Percentiles rank a stretch among this genome's conserved stretches.
Conservation (phyloP, 2,888 invertebrate species). For the Synergus gifuensis region DNA sequence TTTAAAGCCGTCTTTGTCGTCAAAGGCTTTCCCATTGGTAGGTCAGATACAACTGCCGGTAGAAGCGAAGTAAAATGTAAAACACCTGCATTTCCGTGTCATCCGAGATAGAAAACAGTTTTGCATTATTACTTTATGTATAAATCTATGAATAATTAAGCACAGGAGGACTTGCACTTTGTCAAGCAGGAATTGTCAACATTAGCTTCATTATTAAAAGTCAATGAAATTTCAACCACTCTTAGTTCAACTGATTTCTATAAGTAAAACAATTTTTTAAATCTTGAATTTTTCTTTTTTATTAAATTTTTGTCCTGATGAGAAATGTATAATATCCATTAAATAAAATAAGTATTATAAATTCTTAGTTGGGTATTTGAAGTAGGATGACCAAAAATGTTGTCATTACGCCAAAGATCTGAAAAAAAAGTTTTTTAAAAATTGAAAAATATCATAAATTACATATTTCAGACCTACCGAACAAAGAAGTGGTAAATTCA, state of each 20-base stretch:
- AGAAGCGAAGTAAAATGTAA: neutral
- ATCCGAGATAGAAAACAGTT: neutral
- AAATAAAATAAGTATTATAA: neutral
- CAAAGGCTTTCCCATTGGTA: neutral
- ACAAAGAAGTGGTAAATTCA: slow-evolving; percentile 67
- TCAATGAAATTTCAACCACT: neutral
- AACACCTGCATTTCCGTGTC: slow-evolving; percentile 4
- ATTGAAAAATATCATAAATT: neutral
- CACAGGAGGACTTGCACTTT: neutral
- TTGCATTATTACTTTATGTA: too few species aligned
- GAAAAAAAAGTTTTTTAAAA: slow-evolving; percentile 45
- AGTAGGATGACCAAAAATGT: slow-evolving; percentile 73
- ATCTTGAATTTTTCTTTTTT: neutral
- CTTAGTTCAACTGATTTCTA: neutral
- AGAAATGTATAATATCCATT: too few species aligned
- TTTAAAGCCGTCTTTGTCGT: neutral
- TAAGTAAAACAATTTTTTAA: neutral
- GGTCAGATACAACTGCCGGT: neutral
- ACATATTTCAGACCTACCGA: slow-evolving; percentile 65
- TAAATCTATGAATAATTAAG: slow-evolving; percentile 1
- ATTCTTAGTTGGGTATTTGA: slow-evolving; percentile 62
- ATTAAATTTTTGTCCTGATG: too few species aligned
- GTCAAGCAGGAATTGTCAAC: neutral
- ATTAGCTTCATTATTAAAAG: neutral
- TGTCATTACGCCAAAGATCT: slow-evolving; percentile 67